Evolutionary conservation across 2,888 invertebrate genomes (phyloP).

Genomic region (Nasonia oneida): DNA sequence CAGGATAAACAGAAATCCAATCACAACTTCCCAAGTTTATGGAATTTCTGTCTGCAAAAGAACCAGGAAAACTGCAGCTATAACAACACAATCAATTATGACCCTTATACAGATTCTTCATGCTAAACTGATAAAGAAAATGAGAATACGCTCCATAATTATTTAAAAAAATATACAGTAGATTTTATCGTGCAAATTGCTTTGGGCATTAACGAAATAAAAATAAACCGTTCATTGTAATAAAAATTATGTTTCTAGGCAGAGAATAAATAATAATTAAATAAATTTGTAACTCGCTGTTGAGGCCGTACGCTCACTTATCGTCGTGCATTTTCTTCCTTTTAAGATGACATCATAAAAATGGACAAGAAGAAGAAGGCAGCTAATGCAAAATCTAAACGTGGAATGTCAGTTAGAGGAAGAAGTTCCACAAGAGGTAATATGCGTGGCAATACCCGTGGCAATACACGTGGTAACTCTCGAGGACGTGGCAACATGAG

Average conservation of each 20-base stretch:
- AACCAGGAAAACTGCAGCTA: background rate
- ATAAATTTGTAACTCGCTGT: slow-evolving; percentile 65
- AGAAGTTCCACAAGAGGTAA: slow-evolving; percentile 62
- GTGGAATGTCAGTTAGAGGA: slow-evolving; percentile 62
- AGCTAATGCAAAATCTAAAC: slow-evolving; percentile 69
- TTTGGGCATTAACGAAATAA: slow-evolving; percentile 30
- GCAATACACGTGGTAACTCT: slow-evolving; percentile 57
- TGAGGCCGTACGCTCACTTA: slow-evolving; percentile 71
- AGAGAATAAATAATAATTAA: slow-evolving; percentile 52
- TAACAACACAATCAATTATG: background rate
- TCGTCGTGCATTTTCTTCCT: slow-evolving; percentile 73
- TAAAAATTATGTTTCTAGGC: slow-evolving; percentile 26
- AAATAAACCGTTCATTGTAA: slow-evolving; percentile 25
- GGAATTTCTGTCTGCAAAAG: background rate
- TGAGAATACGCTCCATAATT: slow-evolving; percentile 28
- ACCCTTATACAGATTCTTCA: background rate
- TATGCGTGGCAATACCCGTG: slow-evolving; percentile 24
- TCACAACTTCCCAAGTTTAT: background rate
- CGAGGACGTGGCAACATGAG: slow-evolving; percentile 62
- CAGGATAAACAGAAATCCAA: background rate
- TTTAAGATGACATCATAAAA: slow-evolving; percentile 79
- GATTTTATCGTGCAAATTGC: slow-evolving; percentile 31
- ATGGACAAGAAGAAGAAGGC: slow-evolving; percentile 75
- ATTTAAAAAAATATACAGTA: slow-evolving; percentile 24
- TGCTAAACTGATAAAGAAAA: slow-evolving; percentile 14